Percentiles rank a stretch among this genome's conserved stretches.
Conservation (phyloP, 2,888 invertebrate genomes). For the Augiades crinisus region DNA sequence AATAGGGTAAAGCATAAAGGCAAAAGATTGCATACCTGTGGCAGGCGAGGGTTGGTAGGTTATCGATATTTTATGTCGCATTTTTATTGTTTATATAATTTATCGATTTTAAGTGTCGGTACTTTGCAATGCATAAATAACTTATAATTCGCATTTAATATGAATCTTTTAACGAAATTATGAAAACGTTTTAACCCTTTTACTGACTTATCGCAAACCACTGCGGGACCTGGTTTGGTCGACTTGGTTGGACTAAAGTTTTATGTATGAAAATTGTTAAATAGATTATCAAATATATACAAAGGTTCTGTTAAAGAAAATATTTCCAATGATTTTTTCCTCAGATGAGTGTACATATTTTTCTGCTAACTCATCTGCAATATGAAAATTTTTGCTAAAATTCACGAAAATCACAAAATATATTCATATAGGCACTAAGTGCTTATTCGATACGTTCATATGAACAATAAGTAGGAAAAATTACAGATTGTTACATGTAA, state of each 20-base stretch:
- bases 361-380: too few species aligned
- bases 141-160: neutral
- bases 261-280: too few species aligned
- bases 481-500: neutral
- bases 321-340: too few species aligned
- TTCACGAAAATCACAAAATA: neutral
- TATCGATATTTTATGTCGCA: slow-evolving; percentile 45
- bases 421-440: too few species aligned
- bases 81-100: neutral
- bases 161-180: too few species aligned
- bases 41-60: slow-evolving; percentile 50
- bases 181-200: too few species aligned
- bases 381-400: neutral
- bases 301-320: too few species aligned
- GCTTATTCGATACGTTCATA: neutral
- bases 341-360: too few species aligned
- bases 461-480: neutral
- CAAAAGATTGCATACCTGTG: slow-evolving; percentile 71
- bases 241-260: too few species aligned
- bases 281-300: too few species aligned
- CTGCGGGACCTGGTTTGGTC: too few species aligned
- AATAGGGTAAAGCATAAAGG: slow-evolving; percentile 63
- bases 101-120: neutral
- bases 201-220: too few species aligned
- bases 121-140: neutral